Evolutionary conservation across 35 echinoderm and acorn worm species (phyloP), one percentile per base, ranked within the genome.

Genomic region (Lytechinus variegatus): DNA sequence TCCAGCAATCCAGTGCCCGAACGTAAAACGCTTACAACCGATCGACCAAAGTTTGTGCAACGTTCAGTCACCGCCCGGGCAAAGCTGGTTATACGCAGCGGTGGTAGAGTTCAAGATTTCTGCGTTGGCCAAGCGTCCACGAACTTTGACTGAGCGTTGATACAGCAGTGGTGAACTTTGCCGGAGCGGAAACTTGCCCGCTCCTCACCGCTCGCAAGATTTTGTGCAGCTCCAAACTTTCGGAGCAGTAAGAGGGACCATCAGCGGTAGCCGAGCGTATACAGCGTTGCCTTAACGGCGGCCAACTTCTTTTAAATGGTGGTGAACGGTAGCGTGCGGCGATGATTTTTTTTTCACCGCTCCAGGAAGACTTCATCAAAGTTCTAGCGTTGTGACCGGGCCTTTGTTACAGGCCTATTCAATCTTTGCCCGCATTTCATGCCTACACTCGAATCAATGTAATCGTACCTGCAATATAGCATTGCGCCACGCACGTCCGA

Each of bases 181-280:
- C 86, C 86, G 86, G 86, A 87, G 86, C 16, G 86, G 86, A 4
- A 87, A 87, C 1, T n/a, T 87, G 86, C 33, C 86, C 4, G 86
- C 86, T 87, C 86, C 86, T 87, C 86, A 87, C 86, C 86, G 33
- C 86, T 87, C 86, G 86, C 86, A 87, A 87, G 1, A 87, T 87
- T 87, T 87, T 87, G 86, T 87, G 86, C 86, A 87, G 86, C 86
- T 4, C 86, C 1, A 87, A 87, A 87, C 86, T 87, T 87, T 87
- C 86, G n/a, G n/a, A n/a, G n/a, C n/a, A n/a, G n/a, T n/a, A n/a
- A n/a, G 87, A 89, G 87, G 87, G 87, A 89, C 87, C 87, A 89
- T 89, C 87, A 89, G 87, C 87, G 87, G 87, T 44, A 44, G 33
- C 33, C 33, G 33, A 44, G 33, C 33, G 33, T 44, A 44, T 44